A percentile compares a stretch with the other conserved stretches of the same genome.
Conservation (phyloP, 2,888 invertebrate genomes). For the Frankliniella intonsa region DNA sequence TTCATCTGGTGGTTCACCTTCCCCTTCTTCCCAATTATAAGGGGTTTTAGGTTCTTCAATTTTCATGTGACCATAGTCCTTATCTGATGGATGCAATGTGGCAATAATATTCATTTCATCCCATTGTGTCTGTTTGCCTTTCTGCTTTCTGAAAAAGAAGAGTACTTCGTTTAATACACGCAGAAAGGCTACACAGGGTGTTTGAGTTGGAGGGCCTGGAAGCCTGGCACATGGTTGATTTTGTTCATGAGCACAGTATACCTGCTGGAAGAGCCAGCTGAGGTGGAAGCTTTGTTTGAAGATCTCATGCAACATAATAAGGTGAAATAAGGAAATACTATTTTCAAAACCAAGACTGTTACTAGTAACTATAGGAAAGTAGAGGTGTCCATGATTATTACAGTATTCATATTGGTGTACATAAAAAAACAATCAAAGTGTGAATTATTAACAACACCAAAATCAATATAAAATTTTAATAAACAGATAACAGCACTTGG, state of each 20-base stretch:
- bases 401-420: neutral
- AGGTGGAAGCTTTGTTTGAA: neutral
- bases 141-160: constrained; percentile 32
- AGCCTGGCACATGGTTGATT: too few species aligned
- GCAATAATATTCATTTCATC: constrained; percentile 99
- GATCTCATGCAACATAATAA: neutral
- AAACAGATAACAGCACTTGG: neutral
- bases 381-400: neutral
- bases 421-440: neutral
- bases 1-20: constrained; percentile 58
- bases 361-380: too few species aligned
- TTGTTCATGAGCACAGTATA: neutral
- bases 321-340: neutral
- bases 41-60: constrained; percentile 98
- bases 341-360: neutral
- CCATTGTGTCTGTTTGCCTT: constrained; percentile 68
- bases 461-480: neutral
- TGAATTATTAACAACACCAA: neutral
- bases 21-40: constrained; percentile 60
- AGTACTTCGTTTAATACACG: constrained; percentile 8
- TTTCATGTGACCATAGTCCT: constrained; percentile 99
- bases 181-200: neutral
- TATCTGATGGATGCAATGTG: constrained; percentile 94
- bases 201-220: neutral
- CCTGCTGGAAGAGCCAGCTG: constrained; percentile 17